Percentiles rank a stretch among this genome's conserved stretches.
These are phyloP conservation scores for Lycophotia porphyrea DNA, from an alignment of 2,888 invertebrate species.

Conservation along the genomic window DNA sequence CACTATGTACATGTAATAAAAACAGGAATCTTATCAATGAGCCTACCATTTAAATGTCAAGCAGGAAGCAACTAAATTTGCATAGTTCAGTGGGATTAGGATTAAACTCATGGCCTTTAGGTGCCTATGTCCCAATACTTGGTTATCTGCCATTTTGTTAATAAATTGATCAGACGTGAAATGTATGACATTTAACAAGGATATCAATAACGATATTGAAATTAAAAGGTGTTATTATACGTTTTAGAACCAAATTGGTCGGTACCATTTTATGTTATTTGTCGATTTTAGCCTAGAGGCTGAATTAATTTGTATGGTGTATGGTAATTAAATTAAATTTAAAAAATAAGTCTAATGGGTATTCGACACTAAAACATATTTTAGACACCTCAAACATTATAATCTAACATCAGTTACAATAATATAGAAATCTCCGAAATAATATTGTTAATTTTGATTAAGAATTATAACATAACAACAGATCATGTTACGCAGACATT, in stretches of 20 bases:
- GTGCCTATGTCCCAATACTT: conserved; percentile 41
- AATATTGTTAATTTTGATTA: not conserved
- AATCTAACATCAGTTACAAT: not conserved
- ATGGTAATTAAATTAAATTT: not conserved
- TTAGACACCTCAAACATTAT: not conserved
- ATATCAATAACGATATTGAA: conserved; percentile 8
- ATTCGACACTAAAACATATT: not conserved
- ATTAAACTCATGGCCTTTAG: conserved; percentile 35
- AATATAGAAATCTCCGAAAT: not conserved
- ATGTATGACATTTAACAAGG: conserved; percentile 2
- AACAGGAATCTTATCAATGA: conserved; percentile 43
- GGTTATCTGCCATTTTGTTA: conserved; percentile 25
- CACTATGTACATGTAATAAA: not conserved
- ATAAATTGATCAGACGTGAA: conserved; percentile 29
- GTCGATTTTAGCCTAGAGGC: conserved; percentile 6
- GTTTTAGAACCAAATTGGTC: conserved; percentile 26
- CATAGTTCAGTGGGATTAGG: conserved; percentile 44
- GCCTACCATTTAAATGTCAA: conserved; percentile 46
- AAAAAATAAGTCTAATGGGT: not conserved
- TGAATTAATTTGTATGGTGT: not conserved
- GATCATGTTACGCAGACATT: not conserved
- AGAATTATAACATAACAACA: not conserved
- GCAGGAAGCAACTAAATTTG: conserved; percentile 48
- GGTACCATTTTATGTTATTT: conserved; percentile 3
- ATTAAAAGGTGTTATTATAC: conserved; percentile 21